Base-by-base conservation (phyloP, 2,113 vertebrate genomes). In the Glaucidium brasilianum region DNA sequence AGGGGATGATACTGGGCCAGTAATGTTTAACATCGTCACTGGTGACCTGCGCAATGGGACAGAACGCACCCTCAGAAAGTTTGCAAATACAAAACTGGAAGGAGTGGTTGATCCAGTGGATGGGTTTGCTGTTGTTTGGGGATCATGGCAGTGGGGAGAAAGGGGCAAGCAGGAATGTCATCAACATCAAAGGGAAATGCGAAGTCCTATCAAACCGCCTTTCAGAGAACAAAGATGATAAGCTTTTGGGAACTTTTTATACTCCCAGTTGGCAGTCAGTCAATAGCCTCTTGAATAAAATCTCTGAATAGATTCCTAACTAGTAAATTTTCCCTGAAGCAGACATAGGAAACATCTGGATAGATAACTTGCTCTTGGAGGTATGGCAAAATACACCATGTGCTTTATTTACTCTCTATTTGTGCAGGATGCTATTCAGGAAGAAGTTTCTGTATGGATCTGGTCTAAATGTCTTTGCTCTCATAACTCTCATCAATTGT, bases 291-390 rank as follows among this genome's bases (percentile, higher is more conserved):
- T 78, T 71, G 37, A 62, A 58, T n/a, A 53, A 71, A 77, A 53
- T 53, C 3, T 11, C 3, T 12, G 37, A 15, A 53, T 18, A 62
- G 45, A 35, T 52, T 74, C 14, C 6, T 39, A 39, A 81, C 11
- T 25, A 26, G 6, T 50, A 85, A 43, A 12, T 53, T 66, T 56
- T 43, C 15, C 32, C 45, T 74, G 37, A 74, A 47, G 39, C 12
- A 35, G 41, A 8, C 12, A 5, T 2, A 52, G 41, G 23, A 74
- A 53, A 58, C 0, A 0, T 6, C 4, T 15, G 50, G 22, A 11
- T 37, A 68, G 12, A 43, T 79, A 60, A 43, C 0, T 53, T 90
- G 1, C 49, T 79, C 17, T 82, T 75, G n/a, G 23, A 34, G 0
- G 0, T 68, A 8, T 30, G 17, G 21, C 10, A 13, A 82, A 75